These are phyloP conservation scores for Halcyon leucocephala DNA, from an alignment of 2,797 vertebrate species.

Conservation along the genomic window DNA sequence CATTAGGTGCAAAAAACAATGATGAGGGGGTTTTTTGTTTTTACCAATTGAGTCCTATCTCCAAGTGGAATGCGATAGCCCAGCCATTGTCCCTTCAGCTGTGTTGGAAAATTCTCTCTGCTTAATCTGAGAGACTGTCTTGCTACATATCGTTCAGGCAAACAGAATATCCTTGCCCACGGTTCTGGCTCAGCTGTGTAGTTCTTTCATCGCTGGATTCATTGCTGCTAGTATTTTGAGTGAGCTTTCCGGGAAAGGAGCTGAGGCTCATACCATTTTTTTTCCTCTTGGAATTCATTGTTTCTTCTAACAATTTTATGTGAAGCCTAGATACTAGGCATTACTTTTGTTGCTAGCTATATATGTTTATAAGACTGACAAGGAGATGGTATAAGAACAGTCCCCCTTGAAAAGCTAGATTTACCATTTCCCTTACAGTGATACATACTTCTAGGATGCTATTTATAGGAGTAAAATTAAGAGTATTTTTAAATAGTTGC, in stretches of 20 bases:
- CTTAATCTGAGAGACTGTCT: background rate
- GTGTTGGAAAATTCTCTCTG: slow-evolving; percentile 14
- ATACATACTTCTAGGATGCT: background rate
- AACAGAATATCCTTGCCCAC: slow-evolving; percentile 1
- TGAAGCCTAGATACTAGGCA: background rate
- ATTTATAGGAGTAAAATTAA: background rate
- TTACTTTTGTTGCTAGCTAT: background rate
- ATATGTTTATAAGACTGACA: background rate
- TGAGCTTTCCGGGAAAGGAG: slow-evolving; percentile 15
- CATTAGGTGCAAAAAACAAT: background rate
- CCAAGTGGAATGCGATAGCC: background rate
- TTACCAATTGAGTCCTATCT: background rate
- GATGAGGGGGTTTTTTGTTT: background rate
- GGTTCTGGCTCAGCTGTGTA: background rate
- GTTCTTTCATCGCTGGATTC: background rate
- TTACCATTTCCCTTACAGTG: background rate
- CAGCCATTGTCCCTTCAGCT: slow-evolving; percentile 22
- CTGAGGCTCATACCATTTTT: background rate
- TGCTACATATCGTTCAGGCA: slow-evolving; percentile 35
- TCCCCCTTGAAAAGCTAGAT: background rate
- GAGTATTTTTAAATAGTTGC: background rate
- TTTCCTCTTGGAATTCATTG: background rate
- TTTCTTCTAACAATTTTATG: background rate
- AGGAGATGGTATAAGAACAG: background rate
- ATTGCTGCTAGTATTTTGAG: background rate